Conservation (phyloP, 2,113 vertebrate genomes). For the Sisor rabdophorus region DNA sequence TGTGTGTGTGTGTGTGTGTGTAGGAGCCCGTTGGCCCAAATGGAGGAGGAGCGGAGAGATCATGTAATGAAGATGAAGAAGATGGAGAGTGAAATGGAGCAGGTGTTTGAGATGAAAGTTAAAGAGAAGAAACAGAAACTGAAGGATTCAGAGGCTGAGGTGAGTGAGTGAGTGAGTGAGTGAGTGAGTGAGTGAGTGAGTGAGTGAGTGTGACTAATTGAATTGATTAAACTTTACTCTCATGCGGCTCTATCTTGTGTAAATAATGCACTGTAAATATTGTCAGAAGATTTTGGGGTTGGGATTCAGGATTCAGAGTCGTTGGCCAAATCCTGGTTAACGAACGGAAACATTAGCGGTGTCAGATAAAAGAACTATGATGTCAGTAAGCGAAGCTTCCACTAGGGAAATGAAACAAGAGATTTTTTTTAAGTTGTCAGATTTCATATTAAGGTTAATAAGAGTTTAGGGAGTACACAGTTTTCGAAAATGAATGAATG, state of each 20-base stretch:
- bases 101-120: conserved; percentile 81
- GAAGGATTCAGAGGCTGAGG: conserved; percentile 78
- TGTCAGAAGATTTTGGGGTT: not conserved
- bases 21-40: conserved; percentile 77
- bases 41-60: conserved; percentile 77
- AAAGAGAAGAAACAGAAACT: conserved; percentile 81
- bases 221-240: not conserved
- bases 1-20: conserved; percentile 4
- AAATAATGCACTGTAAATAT: not conserved
- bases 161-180: conserved; percentile 20
- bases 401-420: too few relatives aligned
- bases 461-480: too few relatives aligned
- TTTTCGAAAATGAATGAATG: too few relatives aligned
- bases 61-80: conserved; percentile 81
- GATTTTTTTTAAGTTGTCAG: too few relatives aligned
- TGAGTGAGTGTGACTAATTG: not conserved
- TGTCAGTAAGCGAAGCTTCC: too few relatives aligned
- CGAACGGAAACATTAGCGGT: too few relatives aligned
- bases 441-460: too few relatives aligned
- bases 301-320: not conserved
- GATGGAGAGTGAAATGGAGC: conserved; percentile 80
- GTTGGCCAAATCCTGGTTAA: too few relatives aligned
- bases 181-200: not conserved
- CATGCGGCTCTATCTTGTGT: not conserved
- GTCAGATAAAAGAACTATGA: too few relatives aligned